These are phyloP conservation scores for Upupa epops DNA, from an alignment of 2,113 vertebrate species.

Conservation along the genomic window DNA sequence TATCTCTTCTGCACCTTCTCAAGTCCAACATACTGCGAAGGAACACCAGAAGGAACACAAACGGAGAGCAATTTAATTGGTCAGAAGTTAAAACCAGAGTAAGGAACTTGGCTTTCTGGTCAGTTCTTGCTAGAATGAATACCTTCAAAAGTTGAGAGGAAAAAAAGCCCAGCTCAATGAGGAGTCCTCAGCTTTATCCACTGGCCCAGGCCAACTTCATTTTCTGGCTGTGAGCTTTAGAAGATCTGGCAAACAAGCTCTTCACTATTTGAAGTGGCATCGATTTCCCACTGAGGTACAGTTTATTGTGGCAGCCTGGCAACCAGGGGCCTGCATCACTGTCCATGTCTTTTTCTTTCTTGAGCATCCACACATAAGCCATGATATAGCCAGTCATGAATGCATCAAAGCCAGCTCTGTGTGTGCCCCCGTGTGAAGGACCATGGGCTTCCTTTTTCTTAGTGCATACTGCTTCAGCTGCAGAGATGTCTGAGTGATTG, in stretches of 20 bases:
- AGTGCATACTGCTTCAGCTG: not conserved
- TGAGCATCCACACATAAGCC: slow-evolving; percentile 78
- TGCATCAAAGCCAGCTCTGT: slow-evolving; percentile 94
- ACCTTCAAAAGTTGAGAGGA: not conserved
- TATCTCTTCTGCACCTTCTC: not conserved
- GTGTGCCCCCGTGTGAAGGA: slow-evolving; percentile 72
- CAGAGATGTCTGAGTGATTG: not conserved
- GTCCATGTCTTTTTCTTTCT: slow-evolving; percentile 32
- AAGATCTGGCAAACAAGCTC: slow-evolving; percentile 92
- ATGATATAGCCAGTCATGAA: slow-evolving; percentile 98
- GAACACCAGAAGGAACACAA: not conserved
- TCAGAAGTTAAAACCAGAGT: not conserved
- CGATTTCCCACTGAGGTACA: slow-evolving; percentile 96
- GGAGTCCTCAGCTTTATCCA: slow-evolving; percentile 17
- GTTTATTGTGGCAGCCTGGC: slow-evolving; percentile 86
- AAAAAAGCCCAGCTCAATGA: not conserved
- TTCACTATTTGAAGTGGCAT: slow-evolving; percentile 90
- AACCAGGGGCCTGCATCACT: slow-evolving; percentile 61
- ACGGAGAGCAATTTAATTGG: slow-evolving; percentile 17
- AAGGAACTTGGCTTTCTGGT: not conserved
- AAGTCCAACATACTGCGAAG: not conserved
- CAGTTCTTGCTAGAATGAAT: not conserved
- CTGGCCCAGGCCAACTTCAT: slow-evolving; percentile 86
- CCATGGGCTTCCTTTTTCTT: not conserved
- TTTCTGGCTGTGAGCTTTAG: slow-evolving; percentile 89